Evolutionary conservation across 2,797 vertebrate genomes (phyloP).

Genomic region (Coilia nasus): DNA sequence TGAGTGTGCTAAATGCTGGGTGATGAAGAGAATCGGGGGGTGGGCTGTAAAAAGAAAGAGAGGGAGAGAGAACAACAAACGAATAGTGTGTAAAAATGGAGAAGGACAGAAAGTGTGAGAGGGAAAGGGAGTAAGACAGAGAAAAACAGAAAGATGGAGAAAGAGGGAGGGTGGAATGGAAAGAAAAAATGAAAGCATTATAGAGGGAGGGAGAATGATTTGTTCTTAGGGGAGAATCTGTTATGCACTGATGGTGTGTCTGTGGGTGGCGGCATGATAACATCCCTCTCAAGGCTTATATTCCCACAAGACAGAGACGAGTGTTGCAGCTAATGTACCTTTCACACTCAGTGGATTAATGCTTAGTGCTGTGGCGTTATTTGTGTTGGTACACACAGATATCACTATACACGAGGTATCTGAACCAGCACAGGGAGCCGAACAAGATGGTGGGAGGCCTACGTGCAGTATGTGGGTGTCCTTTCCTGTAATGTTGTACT

Average conservation of each 20-base stretch:
- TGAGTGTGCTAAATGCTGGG: no score
- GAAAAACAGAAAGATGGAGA: no score
- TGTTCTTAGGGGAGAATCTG: not conserved
- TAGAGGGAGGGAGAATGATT: not conserved
- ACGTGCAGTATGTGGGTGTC: not conserved
- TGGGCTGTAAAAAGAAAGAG: no score
- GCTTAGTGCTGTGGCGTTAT: not conserved
- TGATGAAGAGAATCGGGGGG: no score
- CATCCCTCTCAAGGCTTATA: not conserved
- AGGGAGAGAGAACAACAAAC: no score
- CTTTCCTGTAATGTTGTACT: not conserved
- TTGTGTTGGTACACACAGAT: not conserved
- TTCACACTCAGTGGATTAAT: not conserved
- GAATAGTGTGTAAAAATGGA: no score
- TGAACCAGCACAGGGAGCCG: not conserved
- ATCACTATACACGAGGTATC: not conserved
- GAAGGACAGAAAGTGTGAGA: no score
- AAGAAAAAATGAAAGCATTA: no score
- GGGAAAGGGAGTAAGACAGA: no score
- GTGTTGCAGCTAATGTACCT: not conserved
- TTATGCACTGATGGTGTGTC: not conserved
- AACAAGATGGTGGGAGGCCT: not conserved
- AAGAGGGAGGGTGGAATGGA: no score
- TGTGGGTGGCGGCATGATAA: not conserved
- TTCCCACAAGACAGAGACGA: not conserved